phyloP scores from a whole-genome alignment of 2,113 vertebrate species.

The Propithecus coquereli region DNA sequence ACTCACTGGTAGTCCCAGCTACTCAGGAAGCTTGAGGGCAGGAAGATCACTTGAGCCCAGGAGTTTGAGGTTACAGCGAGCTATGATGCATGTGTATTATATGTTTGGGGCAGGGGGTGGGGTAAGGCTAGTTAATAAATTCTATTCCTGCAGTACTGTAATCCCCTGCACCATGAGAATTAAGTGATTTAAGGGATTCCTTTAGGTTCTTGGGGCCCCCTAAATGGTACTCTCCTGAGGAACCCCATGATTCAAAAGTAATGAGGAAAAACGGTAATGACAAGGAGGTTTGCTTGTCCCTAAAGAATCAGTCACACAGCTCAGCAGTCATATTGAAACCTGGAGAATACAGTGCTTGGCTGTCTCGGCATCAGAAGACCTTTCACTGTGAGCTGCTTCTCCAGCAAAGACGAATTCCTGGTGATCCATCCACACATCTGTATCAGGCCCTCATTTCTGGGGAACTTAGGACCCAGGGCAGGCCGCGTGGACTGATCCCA shows the following conservation, averaged over 20 bases:
- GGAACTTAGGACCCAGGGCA: background rate
- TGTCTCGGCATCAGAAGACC: background rate
- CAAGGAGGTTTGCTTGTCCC: background rate
- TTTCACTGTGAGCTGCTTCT: background rate
- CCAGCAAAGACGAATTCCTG: background rate
- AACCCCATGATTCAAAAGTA: background rate
- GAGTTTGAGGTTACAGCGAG: no score
- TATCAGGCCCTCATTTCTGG: background rate
- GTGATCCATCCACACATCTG: no score
- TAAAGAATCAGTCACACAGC: background rate
- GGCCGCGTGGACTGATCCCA: background rate
- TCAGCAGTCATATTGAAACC: background rate
- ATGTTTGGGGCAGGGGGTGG: background rate
- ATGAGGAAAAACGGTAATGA: background rate
- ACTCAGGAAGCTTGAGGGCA: no score
- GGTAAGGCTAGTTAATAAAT: background rate
- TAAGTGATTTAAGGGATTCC: background rate
- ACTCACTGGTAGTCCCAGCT: no score
- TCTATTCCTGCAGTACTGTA: background rate
- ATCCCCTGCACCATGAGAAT: background rate
- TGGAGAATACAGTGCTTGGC: background rate
- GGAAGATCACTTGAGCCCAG: no score
- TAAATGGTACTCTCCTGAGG: background rate
- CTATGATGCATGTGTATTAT: background rate
- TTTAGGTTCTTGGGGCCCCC: background rate